phyloP scores from a whole-genome alignment of 2,113 vertebrate genomes.

The Andinoacara biseriatus region DNA sequence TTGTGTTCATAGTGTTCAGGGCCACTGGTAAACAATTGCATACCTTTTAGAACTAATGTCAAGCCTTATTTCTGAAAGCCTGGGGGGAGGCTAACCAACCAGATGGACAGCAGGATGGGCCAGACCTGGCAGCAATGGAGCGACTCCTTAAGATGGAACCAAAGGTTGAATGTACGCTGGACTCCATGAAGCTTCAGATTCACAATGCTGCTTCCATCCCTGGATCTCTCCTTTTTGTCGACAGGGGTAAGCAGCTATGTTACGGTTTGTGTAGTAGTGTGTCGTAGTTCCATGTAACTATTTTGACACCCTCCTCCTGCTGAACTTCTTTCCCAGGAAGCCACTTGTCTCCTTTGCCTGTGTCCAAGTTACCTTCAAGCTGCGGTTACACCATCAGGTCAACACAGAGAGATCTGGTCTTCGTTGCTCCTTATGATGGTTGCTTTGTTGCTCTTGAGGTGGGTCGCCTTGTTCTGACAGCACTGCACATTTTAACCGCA shows the following conservation, averaged over 20 bases:
- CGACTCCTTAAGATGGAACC: constrained; percentile 70
- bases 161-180: constrained; percentile 72
- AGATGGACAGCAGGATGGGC: background rate
- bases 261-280: background rate
- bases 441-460: constrained; percentile 76
- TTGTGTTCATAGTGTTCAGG: background rate
- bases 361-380: constrained; percentile 71
- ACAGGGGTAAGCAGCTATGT: constrained; percentile 52
- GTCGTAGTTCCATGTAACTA: background rate
- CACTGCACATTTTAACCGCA: background rate
- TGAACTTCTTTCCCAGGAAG: constrained; percentile 42
- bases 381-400: constrained; percentile 74
- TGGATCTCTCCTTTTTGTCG: constrained; percentile 63
- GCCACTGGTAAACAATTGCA: background rate
- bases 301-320: background rate
- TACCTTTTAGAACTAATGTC: background rate
- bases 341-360: constrained; percentile 62
- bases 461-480: background rate
- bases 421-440: constrained; percentile 74
- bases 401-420: constrained; percentile 50
- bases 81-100: constrained; percentile 32
- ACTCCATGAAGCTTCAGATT: constrained; percentile 75
- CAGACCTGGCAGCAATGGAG: constrained; percentile 21
- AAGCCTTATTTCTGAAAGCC: constrained; percentile 35
- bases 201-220: constrained; percentile 31